Conservation (phyloP, 2,888 invertebrate genomes). For the Hanleya hanleyi region DNA sequence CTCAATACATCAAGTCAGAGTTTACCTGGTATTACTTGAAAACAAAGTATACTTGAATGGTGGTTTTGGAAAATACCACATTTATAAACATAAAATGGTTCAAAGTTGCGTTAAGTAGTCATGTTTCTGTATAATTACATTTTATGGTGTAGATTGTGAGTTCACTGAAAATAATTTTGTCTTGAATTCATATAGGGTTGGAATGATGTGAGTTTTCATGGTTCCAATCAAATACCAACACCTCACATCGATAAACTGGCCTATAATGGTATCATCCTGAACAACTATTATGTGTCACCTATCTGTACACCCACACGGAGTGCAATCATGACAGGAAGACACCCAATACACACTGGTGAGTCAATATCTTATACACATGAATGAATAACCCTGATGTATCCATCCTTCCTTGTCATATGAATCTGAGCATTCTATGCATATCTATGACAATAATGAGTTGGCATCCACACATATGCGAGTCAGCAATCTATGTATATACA, state of each 20-base stretch:
- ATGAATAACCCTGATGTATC: neutral
- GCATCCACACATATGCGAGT: no score
- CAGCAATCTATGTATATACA: no score
- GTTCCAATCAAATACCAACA: conserved; percentile 90
- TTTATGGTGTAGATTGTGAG: no score
- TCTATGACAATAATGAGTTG: neutral
- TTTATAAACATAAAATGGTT: no score
- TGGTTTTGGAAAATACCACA: no score
- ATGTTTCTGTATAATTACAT: no score
- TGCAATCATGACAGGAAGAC: conserved; percentile 92
- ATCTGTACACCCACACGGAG: conserved; percentile 93
- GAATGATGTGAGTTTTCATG: conserved; percentile 95
- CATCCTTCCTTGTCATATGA: neutral
- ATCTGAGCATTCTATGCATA: neutral
- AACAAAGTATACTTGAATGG: no score
- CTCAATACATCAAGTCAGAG: no score
- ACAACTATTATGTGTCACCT: conserved; percentile 92
- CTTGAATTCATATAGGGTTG: conserved; percentile 81
- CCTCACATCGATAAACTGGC: conserved; percentile 94
- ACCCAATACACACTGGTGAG: conserved; percentile 89
- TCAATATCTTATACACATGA: neutral
- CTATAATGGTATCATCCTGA: conserved; percentile 86
- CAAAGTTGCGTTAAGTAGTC: no score
- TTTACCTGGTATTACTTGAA: no score
- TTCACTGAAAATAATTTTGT: neutral